Percentiles rank a stretch among this genome's conserved stretches.
Conservation (phyloP, 2,797 vertebrate genomes). For the Rousettus madagascariensis region DNA sequence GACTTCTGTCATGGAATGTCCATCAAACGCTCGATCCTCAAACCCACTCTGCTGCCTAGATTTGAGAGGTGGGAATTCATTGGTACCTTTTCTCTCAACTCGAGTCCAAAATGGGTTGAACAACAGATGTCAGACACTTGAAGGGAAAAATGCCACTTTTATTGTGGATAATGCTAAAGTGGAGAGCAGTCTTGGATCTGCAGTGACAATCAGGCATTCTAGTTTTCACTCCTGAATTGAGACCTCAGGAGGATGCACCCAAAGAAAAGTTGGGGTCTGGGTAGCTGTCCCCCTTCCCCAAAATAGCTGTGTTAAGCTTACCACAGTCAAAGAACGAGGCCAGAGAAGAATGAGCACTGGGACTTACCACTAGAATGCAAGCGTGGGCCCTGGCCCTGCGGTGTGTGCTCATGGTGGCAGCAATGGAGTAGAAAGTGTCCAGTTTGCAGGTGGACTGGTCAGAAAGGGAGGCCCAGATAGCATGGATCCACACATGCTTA, state of each 20-base stretch:
- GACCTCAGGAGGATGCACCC: neutral
- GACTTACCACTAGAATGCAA: neutral
- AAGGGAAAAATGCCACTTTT: neutral
- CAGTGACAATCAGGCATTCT: no score
- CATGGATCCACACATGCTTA: no score
- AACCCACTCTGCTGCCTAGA: neutral
- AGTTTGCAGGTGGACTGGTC: neutral
- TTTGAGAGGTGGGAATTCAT: neutral
- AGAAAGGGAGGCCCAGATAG: neutral
- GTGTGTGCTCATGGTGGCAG: fast-evolving
- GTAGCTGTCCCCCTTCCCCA: neutral
- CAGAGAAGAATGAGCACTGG: neutral
- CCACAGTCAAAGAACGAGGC: neutral
- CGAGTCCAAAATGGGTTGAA: neutral
- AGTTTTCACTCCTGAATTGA: neutral
- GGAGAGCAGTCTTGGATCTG: neutral
- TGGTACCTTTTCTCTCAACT: neutral
- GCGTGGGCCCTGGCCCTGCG: neutral
- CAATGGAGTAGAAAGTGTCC: no score
- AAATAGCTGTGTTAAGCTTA: neutral
- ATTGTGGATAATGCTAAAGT: neutral
- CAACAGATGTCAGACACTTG: neutral
- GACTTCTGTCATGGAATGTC: neutral
- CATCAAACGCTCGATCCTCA: neutral
- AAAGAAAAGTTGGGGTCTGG: neutral